These are phyloP conservation scores for Galemys pyrenaicus DNA, from an alignment of 2,113 vertebrate species.

Conservation along the genomic window DNA sequence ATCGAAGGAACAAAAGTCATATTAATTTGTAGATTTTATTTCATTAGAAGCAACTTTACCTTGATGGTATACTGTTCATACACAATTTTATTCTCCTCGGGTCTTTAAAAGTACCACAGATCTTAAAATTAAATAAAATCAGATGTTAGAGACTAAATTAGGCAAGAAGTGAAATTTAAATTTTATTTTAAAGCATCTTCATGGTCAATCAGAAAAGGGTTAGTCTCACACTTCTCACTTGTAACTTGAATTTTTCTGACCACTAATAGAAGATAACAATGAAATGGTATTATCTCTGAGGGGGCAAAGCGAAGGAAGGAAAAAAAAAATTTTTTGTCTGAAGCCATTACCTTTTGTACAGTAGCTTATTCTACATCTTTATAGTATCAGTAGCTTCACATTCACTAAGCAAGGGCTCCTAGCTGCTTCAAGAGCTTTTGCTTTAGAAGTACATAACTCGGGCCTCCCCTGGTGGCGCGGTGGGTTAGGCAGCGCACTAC, in stretches of 20 bases:
- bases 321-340: not conserved
- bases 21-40: conserved; percentile 26
- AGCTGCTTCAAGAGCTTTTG: not conserved
- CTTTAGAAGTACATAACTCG: not conserved
- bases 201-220: not conserved
- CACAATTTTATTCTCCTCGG: not conserved
- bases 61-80: conserved; percentile 7
- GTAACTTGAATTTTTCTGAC: conserved; percentile 19
- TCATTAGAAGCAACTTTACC: conserved; percentile 14
- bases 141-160: not conserved
- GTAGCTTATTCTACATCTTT: not conserved
- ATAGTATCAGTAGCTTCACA: not conserved
- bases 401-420: not conserved
- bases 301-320: not conserved
- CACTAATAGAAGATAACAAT: not conserved
- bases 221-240: not conserved
- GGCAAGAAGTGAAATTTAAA: conserved; percentile 41
- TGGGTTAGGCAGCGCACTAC: too few relatives aligned
- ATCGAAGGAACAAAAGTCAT: conserved; percentile 27
- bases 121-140: not conserved
- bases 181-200: conserved; percentile 17
- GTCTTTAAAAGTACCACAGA: conserved; percentile 29
- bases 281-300: not conserved
- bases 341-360: not conserved
- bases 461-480: too few relatives aligned